Evolutionary conservation across 2,888 invertebrate genomes (phyloP), one percentile per base, ranked within the genome.

Genomic region (Cotesia congregata): DNA sequence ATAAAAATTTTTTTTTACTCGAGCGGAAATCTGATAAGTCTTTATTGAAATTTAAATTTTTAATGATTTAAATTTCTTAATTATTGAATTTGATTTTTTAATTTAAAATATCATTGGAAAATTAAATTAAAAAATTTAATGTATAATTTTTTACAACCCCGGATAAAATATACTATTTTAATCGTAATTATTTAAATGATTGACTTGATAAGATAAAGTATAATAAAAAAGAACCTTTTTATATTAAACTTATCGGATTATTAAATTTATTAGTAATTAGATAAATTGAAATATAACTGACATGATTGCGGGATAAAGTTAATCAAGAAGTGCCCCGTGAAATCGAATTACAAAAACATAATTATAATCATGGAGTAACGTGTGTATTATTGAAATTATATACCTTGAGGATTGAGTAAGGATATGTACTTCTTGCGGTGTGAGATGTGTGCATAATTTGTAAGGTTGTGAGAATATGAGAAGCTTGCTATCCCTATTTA

Each of bases 381-480:
- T 50, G 61, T 67, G n/a, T 65, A 65, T 41, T 30, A 15, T 6
- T 62, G 6, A n/a, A 50, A 12, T 39, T 40, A 62, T 38, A 38
- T 64, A 73, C 30, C 5, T 9, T 1, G 38, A 73, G 61, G 2
- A 12, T 38, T 6, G 40, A 65, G 65, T 30, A 30, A 30, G 9
- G 73, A 65, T 30, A 30, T 30, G 30, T 30, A 30, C 30, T 30
- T 65, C 59, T 59, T 50, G 20, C 12, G 41, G 70, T 12, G 15
- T 30, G 65, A 67, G 73, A 73, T 73, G 67, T 73, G 73, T 59
- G 73, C 73, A 73, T 73, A 73, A 73, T 73, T 73, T 73, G 50
- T 67, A 15, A 59, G 67, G 59, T 73, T 73, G 50, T 67, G 30
- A 59, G 67, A 73, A 65, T 60, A 72, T 40, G 71, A 72, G 71